phyloP scores from a whole-genome alignment of 64 coral and sea anemone genomes.

The Actinia tenebrosa region DNA sequence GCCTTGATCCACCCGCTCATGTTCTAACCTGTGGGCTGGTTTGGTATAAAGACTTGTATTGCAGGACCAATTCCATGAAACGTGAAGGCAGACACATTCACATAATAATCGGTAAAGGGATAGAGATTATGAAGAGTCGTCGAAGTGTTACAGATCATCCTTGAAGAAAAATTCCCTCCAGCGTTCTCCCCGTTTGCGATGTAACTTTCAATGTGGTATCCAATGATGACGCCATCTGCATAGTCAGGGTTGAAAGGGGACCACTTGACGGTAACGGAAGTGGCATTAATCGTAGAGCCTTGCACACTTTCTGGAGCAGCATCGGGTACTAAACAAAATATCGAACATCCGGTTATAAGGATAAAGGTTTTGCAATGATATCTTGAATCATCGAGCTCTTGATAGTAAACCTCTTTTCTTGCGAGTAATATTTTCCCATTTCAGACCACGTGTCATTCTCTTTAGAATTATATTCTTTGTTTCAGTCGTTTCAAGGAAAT shows the following conservation, averaged over 20 bases:
- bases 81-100: background rate
- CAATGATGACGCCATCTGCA: background rate
- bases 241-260: background rate
- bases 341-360: background rate
- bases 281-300: constrained; percentile 30
- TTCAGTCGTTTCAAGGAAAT: no score
- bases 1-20: no score
- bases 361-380: background rate
- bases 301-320: constrained; percentile 25
- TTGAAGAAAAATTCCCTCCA: background rate
- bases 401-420: no score
- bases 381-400: background rate
- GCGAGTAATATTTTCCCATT: no score
- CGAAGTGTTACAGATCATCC: background rate
- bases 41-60: background rate
- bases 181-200: background rate
- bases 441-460: no score
- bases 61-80: background rate
- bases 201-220: background rate
- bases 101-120: constrained; percentile 17
- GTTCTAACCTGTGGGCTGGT: background rate
- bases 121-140: background rate
- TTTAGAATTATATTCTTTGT: no score
- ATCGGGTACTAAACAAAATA: constrained; percentile 36
- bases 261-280: constrained; percentile 47